Evolutionary conservation across 1,140 invertebrate species (phyloP).

Genomic region (Drusus annulatus): DNA sequence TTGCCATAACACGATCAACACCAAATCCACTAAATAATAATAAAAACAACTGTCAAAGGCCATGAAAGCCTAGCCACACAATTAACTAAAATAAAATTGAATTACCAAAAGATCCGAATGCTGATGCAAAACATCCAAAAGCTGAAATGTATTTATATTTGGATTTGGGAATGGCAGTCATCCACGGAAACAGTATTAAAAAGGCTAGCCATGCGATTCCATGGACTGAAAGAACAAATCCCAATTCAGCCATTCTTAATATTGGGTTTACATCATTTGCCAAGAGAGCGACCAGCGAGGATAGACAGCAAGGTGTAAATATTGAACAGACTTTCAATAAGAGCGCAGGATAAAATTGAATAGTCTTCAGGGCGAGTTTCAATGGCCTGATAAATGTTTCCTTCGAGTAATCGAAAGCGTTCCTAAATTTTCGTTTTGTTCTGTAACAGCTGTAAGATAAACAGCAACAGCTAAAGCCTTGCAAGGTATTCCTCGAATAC

Average conservation of each 20-base stretch:
- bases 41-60: neutral
- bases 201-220: constrained; percentile 69
- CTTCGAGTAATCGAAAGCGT: constrained; percentile 65
- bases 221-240: constrained; percentile 66
- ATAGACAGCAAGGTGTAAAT: constrained; percentile 63
- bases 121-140: constrained; percentile 63
- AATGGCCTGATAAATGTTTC: constrained; percentile 69
- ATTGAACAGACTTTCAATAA: constrained; percentile 64
- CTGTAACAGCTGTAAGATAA: constrained; percentile 66
- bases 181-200: constrained; percentile 66
- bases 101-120: constrained; percentile 66
- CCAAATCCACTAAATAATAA: too few relatives aligned
- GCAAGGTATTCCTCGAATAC: constrained; percentile 2
- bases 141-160: constrained; percentile 67
- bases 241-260: constrained; percentile 63
- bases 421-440: constrained; percentile 63
- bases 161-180: constrained; percentile 66
- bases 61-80: too few relatives aligned
- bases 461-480: constrained; percentile 6
- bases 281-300: constrained; percentile 64
- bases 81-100: neutral
- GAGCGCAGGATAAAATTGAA: constrained; percentile 68
- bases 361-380: constrained; percentile 66
- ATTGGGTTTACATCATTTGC: constrained; percentile 63
- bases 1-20: too few relatives aligned